Base-by-base conservation (phyloP, 2,113 vertebrate species). In the Rhinolophus ferrumequinum region DNA sequence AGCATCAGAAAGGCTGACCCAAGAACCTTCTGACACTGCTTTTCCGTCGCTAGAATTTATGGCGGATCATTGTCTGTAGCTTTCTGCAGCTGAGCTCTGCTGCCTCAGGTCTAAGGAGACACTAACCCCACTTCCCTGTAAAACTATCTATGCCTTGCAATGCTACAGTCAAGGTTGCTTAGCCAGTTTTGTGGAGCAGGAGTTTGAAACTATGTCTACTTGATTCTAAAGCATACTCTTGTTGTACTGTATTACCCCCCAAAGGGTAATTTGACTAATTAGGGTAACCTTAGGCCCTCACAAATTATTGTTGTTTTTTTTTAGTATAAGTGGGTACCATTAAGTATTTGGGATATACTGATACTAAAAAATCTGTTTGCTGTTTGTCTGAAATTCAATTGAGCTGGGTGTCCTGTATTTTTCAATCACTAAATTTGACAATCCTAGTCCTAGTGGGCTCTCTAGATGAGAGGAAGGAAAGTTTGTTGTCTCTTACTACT, bases 371-470 rank as follows among this genome's bases (percentile, higher is more conserved):
- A 10, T 41, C 19, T 26, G 30, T 33, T 93, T 41, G 6, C 70
- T 82, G 5, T 60, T 76, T 70, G 21, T 15, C 21, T 93, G 24
- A 86, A 77, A 90, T 94, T 94, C 28, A 93, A 81, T 88, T 91
- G 85, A 77, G 54, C 9, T 88, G 50, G 52, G 6, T 56, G 11
- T 3, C 8, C 44, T 56, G 1, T n/a, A 93, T 83, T 35, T 91
- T 50, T 86, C 58, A 28, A 79, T 83, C 81, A 35, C 18, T 88
- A 47, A 69, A 69, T 67, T 24, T 79, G 69, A 28, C 2, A 47
- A 50, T 69, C 18, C 28, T 72, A 52, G 56, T 22, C 44, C 44
- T 64, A 72, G n/a, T 10, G 60, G 28, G 6, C 24, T 75, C 10
- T 90, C 26, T 67, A 95, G 77, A 82, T 41, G 26, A 88, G 18